Evolutionary conservation across 2,888 invertebrate genomes (phyloP).

Genomic region (Agrochola macilenta): DNA sequence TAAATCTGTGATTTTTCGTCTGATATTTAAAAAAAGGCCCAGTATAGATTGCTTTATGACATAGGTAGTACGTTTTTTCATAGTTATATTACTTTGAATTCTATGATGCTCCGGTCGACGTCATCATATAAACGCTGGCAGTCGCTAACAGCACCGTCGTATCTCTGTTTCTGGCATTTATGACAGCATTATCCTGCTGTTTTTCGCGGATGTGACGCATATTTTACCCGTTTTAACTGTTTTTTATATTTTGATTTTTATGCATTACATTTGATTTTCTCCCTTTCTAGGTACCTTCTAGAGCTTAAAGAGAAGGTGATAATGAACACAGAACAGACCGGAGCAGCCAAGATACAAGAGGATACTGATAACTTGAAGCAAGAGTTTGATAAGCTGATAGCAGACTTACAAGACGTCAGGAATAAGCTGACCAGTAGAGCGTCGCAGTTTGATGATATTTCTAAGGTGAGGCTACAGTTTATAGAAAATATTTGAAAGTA

Average conservation of each 20-base stretch:
- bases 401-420: conserved; percentile 95
- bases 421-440: conserved; percentile 94
- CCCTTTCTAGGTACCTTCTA: conserved; percentile 87
- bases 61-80: too few species aligned
- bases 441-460: conserved; percentile 96
- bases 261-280: neutral
- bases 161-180: too few species aligned
- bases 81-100: too few species aligned
- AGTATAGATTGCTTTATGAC: too few species aligned
- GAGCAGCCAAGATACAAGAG: conserved; percentile 97
- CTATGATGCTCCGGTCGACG: too few species aligned
- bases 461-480: conserved; percentile 89
- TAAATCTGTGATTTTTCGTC: too few species aligned
- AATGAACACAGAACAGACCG: conserved; percentile 97
- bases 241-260: neutral
- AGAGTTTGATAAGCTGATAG: conserved; percentile 96
- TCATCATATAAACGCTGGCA: too few species aligned
- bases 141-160: too few species aligned
- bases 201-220: too few species aligned
- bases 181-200: too few species aligned
- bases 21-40: too few species aligned
- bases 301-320: conserved; percentile 98
- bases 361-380: conserved; percentile 96
- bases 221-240: neutral
- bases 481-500: neutral